Percentiles rank a stretch among this genome's conserved stretches.
These are phyloP conservation scores for Cygnus buccinator DNA, from an alignment of 2,113 vertebrate species.

Conservation along the genomic window DNA sequence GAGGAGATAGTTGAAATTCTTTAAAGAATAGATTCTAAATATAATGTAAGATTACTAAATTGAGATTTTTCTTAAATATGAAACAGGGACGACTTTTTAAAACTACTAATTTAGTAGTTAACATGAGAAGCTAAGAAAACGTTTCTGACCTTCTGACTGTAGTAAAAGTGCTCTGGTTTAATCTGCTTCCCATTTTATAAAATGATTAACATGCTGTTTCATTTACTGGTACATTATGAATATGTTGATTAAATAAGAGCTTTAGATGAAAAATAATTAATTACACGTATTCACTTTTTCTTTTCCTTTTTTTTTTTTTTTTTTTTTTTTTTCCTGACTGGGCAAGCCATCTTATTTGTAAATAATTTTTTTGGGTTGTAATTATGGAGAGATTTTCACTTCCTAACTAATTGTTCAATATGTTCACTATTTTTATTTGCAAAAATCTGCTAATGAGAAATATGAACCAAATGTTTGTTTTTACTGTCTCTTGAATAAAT, in stretches of 20 bases:
- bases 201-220: neutral
- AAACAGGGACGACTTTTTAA: neutral
- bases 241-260: neutral
- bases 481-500: neutral
- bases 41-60: neutral
- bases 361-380: neutral
- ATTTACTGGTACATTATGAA: neutral
- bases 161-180: neutral
- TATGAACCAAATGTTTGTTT: slow-evolving; percentile 59
- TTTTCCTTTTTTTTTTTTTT: neutral
- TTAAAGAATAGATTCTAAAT: neutral
- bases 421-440: slow-evolving; percentile 48
- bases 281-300: neutral
- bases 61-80: neutral
- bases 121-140: neutral
- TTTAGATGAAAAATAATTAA: neutral
- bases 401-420: slow-evolving; percentile 50
- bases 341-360: neutral
- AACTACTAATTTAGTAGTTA: neutral
- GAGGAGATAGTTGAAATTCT: neutral
- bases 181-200: neutral
- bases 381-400: slow-evolving; percentile 1
- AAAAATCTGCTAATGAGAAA: slow-evolving; percentile 51
- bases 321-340: neutral
- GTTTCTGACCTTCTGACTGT: neutral